phyloP scores from a whole-genome alignment of 1,140 invertebrate genomes.

The Matsumurasca onukii region DNA sequence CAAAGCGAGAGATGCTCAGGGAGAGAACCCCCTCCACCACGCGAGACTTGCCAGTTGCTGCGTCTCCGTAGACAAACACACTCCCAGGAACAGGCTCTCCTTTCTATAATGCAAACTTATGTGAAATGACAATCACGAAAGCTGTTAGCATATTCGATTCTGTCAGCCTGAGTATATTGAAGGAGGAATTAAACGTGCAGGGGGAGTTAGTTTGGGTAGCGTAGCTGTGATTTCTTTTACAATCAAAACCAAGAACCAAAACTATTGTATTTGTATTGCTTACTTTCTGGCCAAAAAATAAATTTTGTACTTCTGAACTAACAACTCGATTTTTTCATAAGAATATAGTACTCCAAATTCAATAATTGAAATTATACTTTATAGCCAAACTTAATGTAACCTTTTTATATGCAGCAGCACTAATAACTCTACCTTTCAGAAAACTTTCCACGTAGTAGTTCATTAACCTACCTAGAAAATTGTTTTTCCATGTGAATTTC shows the following conservation, averaged over 20 bases:
- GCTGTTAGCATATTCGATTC: neutral
- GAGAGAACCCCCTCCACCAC: constrained; percentile 61
- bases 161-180: neutral
- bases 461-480: no score
- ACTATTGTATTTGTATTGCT: neutral
- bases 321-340: no score
- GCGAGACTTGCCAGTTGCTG: constrained; percentile 77
- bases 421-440: no score
- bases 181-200: neutral
- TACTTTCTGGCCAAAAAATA: no score
- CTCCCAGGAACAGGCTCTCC: constrained; percentile 32
- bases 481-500: no score
- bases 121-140: neutral
- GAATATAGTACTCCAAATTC: no score
- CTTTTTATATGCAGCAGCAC: no score
- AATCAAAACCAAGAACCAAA: neutral
- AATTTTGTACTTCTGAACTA: no score
- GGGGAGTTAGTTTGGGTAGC: neutral
- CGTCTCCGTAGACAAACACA: constrained; percentile 76
- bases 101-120: neutral
- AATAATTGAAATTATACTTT: no score
- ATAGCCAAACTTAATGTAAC: no score
- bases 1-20: constrained; percentile 59
- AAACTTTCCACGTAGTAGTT: no score
- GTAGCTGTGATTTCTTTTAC: neutral